Base-by-base conservation (phyloP, 2,888 invertebrate genomes). In the Parelbella ahira region DNA sequence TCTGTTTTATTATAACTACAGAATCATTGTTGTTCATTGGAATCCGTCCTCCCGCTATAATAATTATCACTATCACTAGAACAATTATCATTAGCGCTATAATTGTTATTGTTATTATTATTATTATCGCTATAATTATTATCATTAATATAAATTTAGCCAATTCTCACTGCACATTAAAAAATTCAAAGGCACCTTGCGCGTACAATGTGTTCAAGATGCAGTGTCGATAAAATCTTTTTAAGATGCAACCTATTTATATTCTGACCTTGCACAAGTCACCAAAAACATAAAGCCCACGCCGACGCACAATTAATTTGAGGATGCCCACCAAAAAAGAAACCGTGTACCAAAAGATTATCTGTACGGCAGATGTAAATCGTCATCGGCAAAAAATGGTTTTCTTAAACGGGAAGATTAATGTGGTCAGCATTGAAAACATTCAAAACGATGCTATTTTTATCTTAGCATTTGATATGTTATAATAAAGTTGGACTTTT, bases 211-310 rank as follows among this genome's bases (percentile, higher is more conserved):
- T 7, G 4, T 33, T 1, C 4, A 8, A 21, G 6, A 10, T 23
- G 6, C 3, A 25, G 11, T 19, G 15, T 18, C 7, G 9, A 8
- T 28, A 9, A 4, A 5, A 0, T 5, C 20, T 8, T 27, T 32
- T 4, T 24, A 11, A 18, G 25, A 27, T 41, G 39, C 25, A 41
- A 9, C 19, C 18, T 33, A 33, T 41, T 41, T 13, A 25, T 33
- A 41, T 7, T n/a, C 39, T 33, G 25, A 41, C 30, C 38, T 39
- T 39, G 19, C 4, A 6, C 18, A 21, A 37, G 37, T 37, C 28
- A 21, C 37, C 12, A 20, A 37, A 30, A 37, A 15, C 21, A 21
- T 28, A 9, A 28, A 28, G 29, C 28, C 28, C 37, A 21, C 28
- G 21, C 37, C 21, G 15, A 24, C 18, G 24, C 23, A 38, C 23